Percentiles rank a stretch among this genome's conserved stretches.
phyloP scores from a whole-genome alignment of 2,888 invertebrate species.

The Digitonthophagus gazella region DNA sequence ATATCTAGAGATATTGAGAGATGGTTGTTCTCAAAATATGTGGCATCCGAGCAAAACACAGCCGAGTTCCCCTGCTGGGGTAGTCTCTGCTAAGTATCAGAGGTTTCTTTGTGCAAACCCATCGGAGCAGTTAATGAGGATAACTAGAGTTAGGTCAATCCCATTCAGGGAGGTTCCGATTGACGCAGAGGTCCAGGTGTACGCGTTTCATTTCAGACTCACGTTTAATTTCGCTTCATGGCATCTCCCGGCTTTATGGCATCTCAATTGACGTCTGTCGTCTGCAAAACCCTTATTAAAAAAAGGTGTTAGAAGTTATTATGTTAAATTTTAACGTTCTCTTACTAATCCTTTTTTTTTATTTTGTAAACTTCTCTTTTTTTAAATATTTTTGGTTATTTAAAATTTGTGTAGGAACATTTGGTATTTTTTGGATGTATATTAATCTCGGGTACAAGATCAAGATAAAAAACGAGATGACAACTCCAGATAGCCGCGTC shows the following conservation, averaged over 20 bases:
- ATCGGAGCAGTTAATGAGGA: conserved; percentile 51
- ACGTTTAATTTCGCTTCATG: conserved; percentile 9
- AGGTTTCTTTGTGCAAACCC: conserved; percentile 41
- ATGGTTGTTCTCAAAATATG: conserved; percentile 1
- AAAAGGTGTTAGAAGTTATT: background rate
- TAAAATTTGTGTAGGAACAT: no score
- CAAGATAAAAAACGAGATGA: background rate
- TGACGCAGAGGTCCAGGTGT: conserved; percentile 27
- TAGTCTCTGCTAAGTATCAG: conserved; percentile 1
- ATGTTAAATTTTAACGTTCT: no score
- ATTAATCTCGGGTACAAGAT: no score
- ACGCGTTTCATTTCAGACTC: conserved; percentile 18
- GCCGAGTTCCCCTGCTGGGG: background rate
- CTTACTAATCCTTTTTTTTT: background rate
- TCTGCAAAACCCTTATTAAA: background rate
- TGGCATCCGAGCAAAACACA: background rate
- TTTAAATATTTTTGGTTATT: background rate
- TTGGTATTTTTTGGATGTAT: no score
- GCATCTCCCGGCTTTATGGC: background rate
- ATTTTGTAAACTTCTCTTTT: background rate
- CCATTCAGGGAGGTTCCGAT: conserved; percentile 42
- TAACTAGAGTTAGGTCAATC: conserved; percentile 53
- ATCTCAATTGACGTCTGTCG: background rate
- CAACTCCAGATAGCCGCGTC: background rate
- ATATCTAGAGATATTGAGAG: no score